Evolutionary conservation across 2,888 invertebrate genomes (phyloP).

Genomic region (Lingula anatina): DNA sequence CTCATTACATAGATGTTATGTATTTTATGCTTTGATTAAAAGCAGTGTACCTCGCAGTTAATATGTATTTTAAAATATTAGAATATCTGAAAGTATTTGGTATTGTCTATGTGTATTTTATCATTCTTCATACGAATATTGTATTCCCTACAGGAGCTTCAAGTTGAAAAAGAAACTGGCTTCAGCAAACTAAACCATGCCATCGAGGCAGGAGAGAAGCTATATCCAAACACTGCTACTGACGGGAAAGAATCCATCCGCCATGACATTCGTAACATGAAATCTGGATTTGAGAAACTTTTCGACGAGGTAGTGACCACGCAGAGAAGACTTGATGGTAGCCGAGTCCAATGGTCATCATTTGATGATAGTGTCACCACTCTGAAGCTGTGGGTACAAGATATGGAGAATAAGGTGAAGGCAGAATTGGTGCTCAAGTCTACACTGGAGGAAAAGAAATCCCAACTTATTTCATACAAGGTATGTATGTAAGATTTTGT

Average conservation of each 20-base stretch:
- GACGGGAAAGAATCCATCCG: slow-evolving; percentile 84
- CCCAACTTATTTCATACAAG: slow-evolving; percentile 58
- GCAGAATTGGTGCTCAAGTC: slow-evolving; percentile 75
- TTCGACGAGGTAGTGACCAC: slow-evolving; percentile 77
- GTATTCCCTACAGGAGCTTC: slow-evolving; percentile 44
- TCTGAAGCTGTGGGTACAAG: slow-evolving; percentile 73
- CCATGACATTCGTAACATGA: slow-evolving; percentile 72
- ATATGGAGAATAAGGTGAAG: slow-evolving; percentile 70
- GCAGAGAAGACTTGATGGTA: slow-evolving; percentile 79
- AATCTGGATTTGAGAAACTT: slow-evolving; percentile 83
- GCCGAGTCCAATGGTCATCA: slow-evolving; percentile 86
- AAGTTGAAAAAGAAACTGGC: slow-evolving; percentile 76
- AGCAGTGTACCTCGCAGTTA: too few species aligned
- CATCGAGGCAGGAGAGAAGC: slow-evolving; percentile 75
- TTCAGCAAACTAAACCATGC: slow-evolving; percentile 72
- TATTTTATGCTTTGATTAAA: too few species aligned
- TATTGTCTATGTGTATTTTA: too few species aligned
- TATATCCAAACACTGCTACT: slow-evolving; percentile 88
- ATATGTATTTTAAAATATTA: too few species aligned
- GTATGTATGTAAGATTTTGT: slow-evolving; percentile 9
- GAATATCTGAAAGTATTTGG: too few species aligned
- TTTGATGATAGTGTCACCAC: slow-evolving; percentile 82
- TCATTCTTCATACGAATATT: too few species aligned
- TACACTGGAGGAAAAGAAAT: slow-evolving; percentile 86
- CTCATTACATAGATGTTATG: too few species aligned